Evolutionary conservation across 2,113 vertebrate species (phyloP).

Genomic region (rabbit (Oryctolagus cuniculus)): DNA sequence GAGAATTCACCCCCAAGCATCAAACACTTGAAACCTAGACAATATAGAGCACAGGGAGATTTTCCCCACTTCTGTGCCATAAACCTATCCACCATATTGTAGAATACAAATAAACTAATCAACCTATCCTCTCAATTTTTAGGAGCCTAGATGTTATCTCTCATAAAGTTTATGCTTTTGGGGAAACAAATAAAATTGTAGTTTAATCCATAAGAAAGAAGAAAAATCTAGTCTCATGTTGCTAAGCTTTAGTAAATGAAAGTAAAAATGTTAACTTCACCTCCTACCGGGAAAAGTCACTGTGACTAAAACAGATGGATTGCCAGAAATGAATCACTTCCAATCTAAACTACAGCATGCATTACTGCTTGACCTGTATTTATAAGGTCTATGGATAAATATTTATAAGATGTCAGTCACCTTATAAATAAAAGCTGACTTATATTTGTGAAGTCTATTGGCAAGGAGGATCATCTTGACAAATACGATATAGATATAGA

Average conservation of each 20-base stretch:
- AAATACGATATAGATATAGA: neutral
- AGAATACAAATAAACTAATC: neutral
- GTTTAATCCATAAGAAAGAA: neutral
- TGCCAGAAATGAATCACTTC: slow-evolving; percentile 13
- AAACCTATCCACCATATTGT: neutral
- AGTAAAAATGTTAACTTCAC: neutral
- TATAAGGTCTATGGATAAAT: neutral
- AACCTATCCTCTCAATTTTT: neutral
- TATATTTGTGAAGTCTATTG: neutral
- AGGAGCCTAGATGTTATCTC: neutral
- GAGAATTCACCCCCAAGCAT: neutral
- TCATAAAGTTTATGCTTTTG: neutral
- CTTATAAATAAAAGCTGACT: neutral
- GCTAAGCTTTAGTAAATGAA: slow-evolving; percentile 1
- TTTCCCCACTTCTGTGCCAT: neutral
- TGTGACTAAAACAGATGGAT: neutral
- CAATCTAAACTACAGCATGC: neutral
- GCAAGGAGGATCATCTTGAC: neutral
- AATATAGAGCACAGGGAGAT: neutral
- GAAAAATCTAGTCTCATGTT: neutral
- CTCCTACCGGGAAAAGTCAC: neutral
- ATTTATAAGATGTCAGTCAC: neutral
- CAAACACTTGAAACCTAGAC: neutral
- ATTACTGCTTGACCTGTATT: neutral
- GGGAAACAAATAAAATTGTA: neutral